Evolutionary conservation across 2,113 vertebrate genomes (phyloP).

Genomic region (Globicephala melas): DNA sequence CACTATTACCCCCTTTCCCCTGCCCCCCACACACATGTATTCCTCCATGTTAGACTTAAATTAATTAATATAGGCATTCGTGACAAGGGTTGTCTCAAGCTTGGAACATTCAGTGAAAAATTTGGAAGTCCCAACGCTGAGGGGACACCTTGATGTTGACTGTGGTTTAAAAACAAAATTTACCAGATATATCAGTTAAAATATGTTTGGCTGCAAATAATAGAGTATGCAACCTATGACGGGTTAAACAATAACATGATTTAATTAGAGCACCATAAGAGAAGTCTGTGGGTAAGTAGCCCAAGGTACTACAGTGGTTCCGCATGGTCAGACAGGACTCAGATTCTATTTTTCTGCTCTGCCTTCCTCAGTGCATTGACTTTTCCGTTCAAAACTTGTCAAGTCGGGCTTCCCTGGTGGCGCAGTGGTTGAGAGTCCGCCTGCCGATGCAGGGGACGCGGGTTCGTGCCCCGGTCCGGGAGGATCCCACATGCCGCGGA

Average conservation of each 20-base stretch:
- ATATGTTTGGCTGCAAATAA: not conserved
- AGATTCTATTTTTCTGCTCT: not conserved
- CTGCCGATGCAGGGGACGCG: too few species aligned
- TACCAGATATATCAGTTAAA: not conserved
- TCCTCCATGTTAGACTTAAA: not conserved
- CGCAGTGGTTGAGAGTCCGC: too few species aligned
- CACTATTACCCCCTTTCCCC: too few species aligned
- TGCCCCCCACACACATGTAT: fast-evolving
- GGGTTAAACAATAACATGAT: not conserved
- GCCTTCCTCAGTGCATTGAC: not conserved
- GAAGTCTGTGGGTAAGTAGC: not conserved
- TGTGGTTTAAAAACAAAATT: not conserved
- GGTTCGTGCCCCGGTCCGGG: too few species aligned
- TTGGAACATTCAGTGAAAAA: not conserved
- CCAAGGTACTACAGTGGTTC: not conserved
- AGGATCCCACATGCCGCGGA: too few species aligned
- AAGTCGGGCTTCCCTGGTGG: not conserved
- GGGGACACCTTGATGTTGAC: not conserved
- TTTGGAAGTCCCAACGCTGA: not conserved
- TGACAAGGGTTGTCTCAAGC: not conserved
- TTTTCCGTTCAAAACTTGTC: not conserved
- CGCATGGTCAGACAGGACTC: too few species aligned
- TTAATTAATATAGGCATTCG: not conserved
- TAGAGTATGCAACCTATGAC: not conserved
- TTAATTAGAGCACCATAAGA: not conserved